phyloP scores from a whole-genome alignment of 1,140 invertebrate species.

The Atta texana region DNA sequence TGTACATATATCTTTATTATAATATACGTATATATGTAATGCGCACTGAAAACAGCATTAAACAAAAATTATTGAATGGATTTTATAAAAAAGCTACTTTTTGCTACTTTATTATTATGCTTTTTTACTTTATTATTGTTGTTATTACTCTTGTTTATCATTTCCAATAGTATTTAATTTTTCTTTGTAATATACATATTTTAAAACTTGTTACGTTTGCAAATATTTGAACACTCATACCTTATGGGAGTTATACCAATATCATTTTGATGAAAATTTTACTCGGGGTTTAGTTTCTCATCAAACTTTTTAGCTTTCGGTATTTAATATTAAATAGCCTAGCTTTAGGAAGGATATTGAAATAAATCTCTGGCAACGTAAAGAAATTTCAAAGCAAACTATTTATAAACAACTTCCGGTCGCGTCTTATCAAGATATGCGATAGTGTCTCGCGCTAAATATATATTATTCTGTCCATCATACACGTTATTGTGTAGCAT shows the following conservation, averaged over 20 bases:
- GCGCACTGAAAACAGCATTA: neutral
- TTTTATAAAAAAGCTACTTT: neutral
- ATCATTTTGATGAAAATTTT: constrained; percentile 24
- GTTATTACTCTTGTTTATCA: neutral
- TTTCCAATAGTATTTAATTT: neutral
- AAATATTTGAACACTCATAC: neutral
- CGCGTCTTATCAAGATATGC: neutral
- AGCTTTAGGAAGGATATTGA: neutral
- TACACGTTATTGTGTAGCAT: neutral
- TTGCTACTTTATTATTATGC: neutral
- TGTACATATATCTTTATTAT: too few species aligned
- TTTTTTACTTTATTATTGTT: neutral
- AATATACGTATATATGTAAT: neutral
- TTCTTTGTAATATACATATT: neutral
- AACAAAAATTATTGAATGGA: neutral
- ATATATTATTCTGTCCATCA: neutral
- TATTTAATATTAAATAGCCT: constrained; percentile 27
- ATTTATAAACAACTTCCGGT: constrained; percentile 7
- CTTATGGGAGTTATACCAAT: neutral
- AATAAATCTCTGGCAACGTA: constrained; percentile 1
- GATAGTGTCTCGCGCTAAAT: neutral
- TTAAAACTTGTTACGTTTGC: neutral
- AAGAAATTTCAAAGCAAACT: constrained; percentile 17
- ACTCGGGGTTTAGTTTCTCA: neutral
- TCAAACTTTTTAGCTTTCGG: constrained; percentile 10